A percentile compares a stretch with the other conserved stretches of the same genome.
Conservation (phyloP, 2,888 invertebrate genomes). For the Catocala nupta region DNA sequence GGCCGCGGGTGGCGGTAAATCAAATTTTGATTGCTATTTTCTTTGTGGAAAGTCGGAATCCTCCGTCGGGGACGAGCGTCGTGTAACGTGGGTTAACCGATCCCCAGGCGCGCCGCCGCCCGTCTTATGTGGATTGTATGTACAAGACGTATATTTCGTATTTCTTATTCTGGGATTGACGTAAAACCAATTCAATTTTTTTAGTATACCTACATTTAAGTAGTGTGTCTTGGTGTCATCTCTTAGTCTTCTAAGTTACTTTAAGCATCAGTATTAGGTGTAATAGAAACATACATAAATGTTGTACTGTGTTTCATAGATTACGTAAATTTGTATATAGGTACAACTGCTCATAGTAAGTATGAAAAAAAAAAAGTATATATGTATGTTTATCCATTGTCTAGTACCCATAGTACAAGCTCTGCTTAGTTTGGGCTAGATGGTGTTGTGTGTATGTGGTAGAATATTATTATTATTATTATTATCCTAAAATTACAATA, state of each 20-base stretch:
- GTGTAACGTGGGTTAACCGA: conserved; percentile 83
- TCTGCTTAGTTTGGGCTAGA: too few species aligned
- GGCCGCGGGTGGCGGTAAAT: conserved; percentile 86
- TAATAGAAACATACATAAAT: too few species aligned
- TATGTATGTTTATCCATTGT: too few species aligned
- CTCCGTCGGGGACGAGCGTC: conserved; percentile 74
- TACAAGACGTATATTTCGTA: conserved; percentile 62
- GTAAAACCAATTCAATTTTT: conserved; percentile 49
- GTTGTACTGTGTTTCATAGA: too few species aligned
- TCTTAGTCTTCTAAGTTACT: background rate
- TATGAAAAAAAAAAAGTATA: too few species aligned
- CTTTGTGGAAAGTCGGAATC: conserved; percentile 84
- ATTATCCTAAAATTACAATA: too few species aligned
- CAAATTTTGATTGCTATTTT: conserved; percentile 88
- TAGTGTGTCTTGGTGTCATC: conserved; percentile 6
- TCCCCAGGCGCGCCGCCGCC: conserved; percentile 74
- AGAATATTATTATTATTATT: too few species aligned
- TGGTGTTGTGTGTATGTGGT: too few species aligned
- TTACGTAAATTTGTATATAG: too few species aligned
- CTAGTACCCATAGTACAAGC: too few species aligned
- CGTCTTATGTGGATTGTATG: conserved; percentile 73
- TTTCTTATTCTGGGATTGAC: conserved; percentile 67
- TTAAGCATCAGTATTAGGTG: too few species aligned
- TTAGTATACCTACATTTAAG: conserved; percentile 15
- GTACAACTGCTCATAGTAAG: too few species aligned